phyloP scores from a whole-genome alignment of 2,888 invertebrate genomes.

The Drosophila barbarae region DNA sequence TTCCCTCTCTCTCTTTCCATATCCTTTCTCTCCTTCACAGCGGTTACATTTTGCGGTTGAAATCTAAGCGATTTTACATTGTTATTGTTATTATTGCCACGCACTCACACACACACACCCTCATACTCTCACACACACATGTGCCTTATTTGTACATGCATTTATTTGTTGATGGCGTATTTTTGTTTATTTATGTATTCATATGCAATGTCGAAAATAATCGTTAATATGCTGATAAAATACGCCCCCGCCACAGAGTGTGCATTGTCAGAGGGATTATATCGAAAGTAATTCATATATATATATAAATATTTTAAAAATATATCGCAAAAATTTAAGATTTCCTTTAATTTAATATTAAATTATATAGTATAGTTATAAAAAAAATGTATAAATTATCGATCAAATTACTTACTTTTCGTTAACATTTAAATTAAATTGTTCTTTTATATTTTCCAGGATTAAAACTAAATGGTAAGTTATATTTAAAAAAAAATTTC shows the following conservation, averaged over 20 bases:
- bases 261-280: conserved; percentile 1
- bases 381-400: no score
- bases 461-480: background rate
- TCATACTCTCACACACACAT: conserved; percentile 2
- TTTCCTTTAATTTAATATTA: no score
- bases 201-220: conserved; percentile 71
- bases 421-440: no score
- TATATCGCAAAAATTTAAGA: no score
- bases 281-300: background rate
- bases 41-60: conserved; percentile 62
- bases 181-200: conserved; percentile 70
- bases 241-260: conserved; percentile 41
- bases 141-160: conserved; percentile 56
- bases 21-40: conserved; percentile 3
- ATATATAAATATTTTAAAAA: no score
- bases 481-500: background rate
- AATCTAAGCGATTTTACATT: conserved; percentile 76
- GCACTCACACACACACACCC: conserved; percentile 9
- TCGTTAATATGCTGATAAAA: conserved; percentile 72
- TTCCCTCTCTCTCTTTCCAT: conserved; percentile 1
- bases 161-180: conserved; percentile 71
- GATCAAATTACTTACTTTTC: no score
- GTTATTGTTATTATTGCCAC: conserved; percentile 72
- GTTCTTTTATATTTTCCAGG: no score
- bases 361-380: no score